Evolutionary conservation across 2,888 invertebrate species (phyloP).

Genomic region (Gastrophysa polygoni): DNA sequence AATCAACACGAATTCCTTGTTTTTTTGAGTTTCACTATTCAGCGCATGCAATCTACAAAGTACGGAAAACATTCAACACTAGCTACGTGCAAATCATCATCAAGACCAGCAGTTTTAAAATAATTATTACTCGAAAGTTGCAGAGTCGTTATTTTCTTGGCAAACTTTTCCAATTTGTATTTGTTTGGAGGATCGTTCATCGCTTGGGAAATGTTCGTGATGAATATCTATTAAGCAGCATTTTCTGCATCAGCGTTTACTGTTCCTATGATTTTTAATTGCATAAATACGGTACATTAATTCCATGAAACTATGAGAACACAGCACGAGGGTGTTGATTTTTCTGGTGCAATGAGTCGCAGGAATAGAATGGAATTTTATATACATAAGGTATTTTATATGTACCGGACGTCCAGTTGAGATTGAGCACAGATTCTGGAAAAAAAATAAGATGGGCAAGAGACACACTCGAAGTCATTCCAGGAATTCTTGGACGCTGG

Average conservation of each 20-base stretch:
- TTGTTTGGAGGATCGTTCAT: slow-evolving; percentile 9
- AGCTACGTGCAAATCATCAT: slow-evolving; percentile 14
- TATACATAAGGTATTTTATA: too few species aligned
- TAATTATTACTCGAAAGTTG: slow-evolving; percentile 16
- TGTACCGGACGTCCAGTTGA: too few species aligned
- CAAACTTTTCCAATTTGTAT: slow-evolving; percentile 15
- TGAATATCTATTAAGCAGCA: slow-evolving; percentile 5
- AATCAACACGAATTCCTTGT: too few species aligned
- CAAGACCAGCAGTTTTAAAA: slow-evolving; percentile 11
- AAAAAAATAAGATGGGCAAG: too few species aligned
- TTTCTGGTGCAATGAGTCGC: too few species aligned
- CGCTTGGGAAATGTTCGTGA: not conserved
- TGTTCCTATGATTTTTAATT: slow-evolving; percentile 4
- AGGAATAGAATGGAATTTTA: too few species aligned
- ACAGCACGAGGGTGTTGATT: too few species aligned
- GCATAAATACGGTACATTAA: too few species aligned
- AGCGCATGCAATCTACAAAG: slow-evolving; percentile 12
- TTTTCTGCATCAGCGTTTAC: slow-evolving; percentile 2
- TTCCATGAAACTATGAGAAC: too few species aligned
- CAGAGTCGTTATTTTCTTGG: slow-evolving; percentile 11
- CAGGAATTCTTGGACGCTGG: too few species aligned
- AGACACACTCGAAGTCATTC: too few species aligned
- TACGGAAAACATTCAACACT: slow-evolving; percentile 1
- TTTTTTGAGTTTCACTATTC: not conserved
- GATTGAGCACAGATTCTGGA: too few species aligned